These are phyloP conservation scores for Ophion obscuratus DNA, from an alignment of 2,888 invertebrate genomes.

Conservation along the genomic window DNA sequence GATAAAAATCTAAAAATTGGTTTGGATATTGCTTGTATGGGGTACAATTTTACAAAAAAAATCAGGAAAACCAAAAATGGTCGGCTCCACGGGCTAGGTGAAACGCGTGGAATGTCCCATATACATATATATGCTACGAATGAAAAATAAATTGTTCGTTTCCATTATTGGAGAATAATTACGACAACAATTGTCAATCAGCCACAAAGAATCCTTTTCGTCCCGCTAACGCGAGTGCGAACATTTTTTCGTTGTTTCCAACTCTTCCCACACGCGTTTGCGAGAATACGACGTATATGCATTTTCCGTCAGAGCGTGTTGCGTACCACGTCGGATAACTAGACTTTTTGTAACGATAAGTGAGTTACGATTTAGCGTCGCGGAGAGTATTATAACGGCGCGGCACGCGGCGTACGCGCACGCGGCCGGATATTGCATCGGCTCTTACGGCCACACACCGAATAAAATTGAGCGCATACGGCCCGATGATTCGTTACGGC, in stretches of 20 bases:
- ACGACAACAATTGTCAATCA: constrained; percentile 66
- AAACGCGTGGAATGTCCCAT: no score
- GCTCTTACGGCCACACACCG: constrained; percentile 5
- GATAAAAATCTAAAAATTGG: no score
- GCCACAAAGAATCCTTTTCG: constrained; percentile 49
- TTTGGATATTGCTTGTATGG: no score
- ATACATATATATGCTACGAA: not conserved
- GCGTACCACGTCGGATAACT: not conserved
- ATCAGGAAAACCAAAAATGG: no score
- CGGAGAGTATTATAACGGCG: constrained; percentile 61
- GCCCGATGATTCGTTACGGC: constrained; percentile 28
- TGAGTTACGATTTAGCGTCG: constrained; percentile 66
- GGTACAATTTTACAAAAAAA: no score
- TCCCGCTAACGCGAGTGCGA: constrained; percentile 11
- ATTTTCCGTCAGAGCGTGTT: not conserved
- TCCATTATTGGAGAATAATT: constrained; percentile 19
- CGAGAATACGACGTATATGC: not conserved
- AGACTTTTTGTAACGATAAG: constrained; percentile 50
- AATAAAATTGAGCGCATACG: constrained; percentile 34
- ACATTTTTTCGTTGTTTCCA: constrained; percentile 23
- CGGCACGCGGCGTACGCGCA: constrained; percentile 61
- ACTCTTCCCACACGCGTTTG: constrained; percentile 37
- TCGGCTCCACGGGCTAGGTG: no score
- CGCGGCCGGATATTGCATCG: constrained; percentile 46
- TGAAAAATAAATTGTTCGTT: not conserved